phyloP scores from a whole-genome alignment of 2,797 vertebrate species.

The Synanceia verrucosa region DNA sequence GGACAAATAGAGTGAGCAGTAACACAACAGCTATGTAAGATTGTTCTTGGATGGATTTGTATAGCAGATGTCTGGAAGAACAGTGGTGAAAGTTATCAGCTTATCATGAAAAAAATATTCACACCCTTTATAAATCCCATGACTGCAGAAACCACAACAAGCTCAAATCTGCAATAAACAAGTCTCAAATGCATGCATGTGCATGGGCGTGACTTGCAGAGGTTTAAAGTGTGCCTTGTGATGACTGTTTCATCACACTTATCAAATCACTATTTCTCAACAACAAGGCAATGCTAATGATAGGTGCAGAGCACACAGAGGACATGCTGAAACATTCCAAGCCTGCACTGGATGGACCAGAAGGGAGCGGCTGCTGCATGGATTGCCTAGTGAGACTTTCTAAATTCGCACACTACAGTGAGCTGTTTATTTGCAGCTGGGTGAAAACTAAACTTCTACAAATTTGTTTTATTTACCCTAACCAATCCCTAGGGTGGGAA shows the following conservation, averaged over 20 bases:
- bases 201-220: constrained; percentile 44
- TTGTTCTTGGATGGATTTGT: constrained; percentile 5
- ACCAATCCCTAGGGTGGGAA: neutral
- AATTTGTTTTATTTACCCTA: constrained; percentile 10
- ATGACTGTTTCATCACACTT: constrained; percentile 41
- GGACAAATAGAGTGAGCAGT: neutral
- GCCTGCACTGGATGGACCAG: constrained; percentile 30
- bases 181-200: constrained; percentile 8
- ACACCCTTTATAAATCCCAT: constrained; percentile 17
- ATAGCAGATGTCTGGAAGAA: constrained; percentile 39
- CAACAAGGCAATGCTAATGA: constrained; percentile 43
- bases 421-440: constrained; percentile 42
- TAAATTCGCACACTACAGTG: constrained; percentile 36
- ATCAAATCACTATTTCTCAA: constrained; percentile 65
- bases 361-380: constrained; percentile 67
- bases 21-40: neutral
- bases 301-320: constrained; percentile 25
- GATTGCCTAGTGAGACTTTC: constrained; percentile 29
- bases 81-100: neutral
- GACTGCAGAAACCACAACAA: neutral
- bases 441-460: constrained; percentile 13
- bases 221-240: constrained; percentile 21
- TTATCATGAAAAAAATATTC: constrained; percentile 27
- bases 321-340: constrained; percentile 58
- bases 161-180: neutral